phyloP scores from a whole-genome alignment of 2,113 vertebrate species.

The Eurystomus gularis region DNA sequence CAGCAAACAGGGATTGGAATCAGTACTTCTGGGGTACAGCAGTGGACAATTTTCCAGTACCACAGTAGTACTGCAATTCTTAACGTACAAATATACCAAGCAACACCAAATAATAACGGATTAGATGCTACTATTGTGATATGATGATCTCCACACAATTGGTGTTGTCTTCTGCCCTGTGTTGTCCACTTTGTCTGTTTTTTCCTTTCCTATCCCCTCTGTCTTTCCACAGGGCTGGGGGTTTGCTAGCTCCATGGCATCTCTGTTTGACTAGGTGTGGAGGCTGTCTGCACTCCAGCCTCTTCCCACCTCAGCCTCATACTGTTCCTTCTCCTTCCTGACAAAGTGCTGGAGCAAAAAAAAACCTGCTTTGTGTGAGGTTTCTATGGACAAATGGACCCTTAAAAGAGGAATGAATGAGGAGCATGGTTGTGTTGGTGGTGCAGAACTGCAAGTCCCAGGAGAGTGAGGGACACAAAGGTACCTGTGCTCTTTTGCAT shows the following conservation, averaged over 20 bases:
- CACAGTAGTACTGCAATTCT: background rate
- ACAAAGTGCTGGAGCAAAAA: background rate
- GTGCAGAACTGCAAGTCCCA: background rate
- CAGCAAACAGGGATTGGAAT: background rate
- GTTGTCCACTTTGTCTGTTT: background rate
- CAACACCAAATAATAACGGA: background rate
- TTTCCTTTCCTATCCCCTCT: background rate
- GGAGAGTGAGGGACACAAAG: background rate
- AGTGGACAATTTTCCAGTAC: background rate
- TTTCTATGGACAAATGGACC: background rate
- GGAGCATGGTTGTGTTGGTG: background rate
- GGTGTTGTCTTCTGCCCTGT: background rate
- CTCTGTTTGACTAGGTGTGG: background rate
- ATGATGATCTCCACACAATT: background rate
- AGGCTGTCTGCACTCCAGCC: background rate
- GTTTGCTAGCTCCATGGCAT: accelerated
- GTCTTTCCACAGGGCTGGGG: background rate
- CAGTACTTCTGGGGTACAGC: background rate
- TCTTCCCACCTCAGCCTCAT: background rate
- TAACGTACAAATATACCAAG: background rate
- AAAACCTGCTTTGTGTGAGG: background rate
- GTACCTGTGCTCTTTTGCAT: background rate
- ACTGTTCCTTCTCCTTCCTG: background rate
- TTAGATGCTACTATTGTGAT: background rate
- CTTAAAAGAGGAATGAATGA: background rate